Conservation (phyloP, 2,113 vertebrate genomes). For the Coreoperca whiteheadi region DNA sequence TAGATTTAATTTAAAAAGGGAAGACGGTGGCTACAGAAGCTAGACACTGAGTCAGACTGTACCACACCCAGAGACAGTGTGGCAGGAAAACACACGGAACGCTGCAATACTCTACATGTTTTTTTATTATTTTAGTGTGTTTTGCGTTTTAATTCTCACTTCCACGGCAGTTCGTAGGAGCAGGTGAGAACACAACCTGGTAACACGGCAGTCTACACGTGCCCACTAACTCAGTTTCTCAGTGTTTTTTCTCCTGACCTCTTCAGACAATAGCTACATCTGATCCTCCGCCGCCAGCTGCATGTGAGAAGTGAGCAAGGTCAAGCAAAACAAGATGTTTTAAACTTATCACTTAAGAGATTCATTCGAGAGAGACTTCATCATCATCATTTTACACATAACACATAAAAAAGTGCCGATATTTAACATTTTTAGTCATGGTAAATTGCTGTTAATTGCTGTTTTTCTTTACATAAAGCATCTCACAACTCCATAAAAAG, state of each 20-base stretch:
- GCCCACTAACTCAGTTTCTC: not conserved
- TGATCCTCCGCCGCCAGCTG: not conserved
- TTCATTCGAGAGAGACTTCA: not conserved
- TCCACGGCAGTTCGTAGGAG: not conserved
- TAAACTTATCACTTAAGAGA: not conserved
- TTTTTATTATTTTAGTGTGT: not conserved
- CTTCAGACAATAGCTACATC: not conserved
- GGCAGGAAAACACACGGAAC: constrained; percentile 23
- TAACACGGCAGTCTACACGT: not conserved
- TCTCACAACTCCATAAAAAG: not conserved
- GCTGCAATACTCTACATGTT: not conserved
- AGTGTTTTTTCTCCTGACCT: not conserved
- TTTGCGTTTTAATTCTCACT: not conserved
- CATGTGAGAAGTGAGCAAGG: not conserved
- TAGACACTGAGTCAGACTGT: constrained; percentile 17
- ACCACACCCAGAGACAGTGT: constrained; percentile 29
- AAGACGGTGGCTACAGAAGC: constrained; percentile 5
- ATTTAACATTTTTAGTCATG: not conserved
- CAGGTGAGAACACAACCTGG: not conserved
- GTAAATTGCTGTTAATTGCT: not conserved
- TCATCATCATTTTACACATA: not conserved
- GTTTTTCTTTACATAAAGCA: not conserved
- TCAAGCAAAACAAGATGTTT: not conserved
- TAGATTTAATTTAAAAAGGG: constrained; percentile 40
- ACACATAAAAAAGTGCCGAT: not conserved